These are phyloP conservation scores for Phaonia tiefii DNA, from an alignment of 2,888 invertebrate genomes.

Conservation along the genomic window DNA sequence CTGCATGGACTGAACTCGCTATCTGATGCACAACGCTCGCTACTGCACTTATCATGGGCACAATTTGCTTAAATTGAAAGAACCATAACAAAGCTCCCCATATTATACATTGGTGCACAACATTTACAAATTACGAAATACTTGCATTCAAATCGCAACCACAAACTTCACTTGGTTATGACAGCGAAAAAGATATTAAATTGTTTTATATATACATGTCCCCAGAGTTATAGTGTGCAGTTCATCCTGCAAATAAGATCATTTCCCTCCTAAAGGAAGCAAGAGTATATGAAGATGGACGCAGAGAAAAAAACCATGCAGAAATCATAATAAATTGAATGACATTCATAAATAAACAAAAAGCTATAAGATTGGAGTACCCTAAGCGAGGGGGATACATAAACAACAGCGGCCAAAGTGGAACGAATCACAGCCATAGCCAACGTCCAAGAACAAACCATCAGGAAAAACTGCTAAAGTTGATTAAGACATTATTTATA, in stretches of 20 bases:
- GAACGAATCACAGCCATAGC: too few relatives aligned
- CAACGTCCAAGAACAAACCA: conserved; percentile 23
- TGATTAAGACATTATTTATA: conserved; percentile 66
- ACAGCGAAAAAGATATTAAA: conserved; percentile 33
- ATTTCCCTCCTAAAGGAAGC: conserved; percentile 74
- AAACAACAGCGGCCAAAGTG: not conserved
- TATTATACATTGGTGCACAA: too few relatives aligned
- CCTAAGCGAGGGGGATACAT: conserved; percentile 26
- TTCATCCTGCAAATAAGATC: conserved; percentile 71
- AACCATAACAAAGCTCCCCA: too few relatives aligned
- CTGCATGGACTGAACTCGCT: too few relatives aligned
- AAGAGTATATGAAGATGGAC: conserved; percentile 54
- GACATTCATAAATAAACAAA: conserved; percentile 80
- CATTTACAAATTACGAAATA: too few relatives aligned
- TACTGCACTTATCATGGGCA: too few relatives aligned
- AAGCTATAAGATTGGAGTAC: conserved; percentile 66
- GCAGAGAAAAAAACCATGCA: conserved; percentile 67
- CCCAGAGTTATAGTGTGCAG: conserved; percentile 29
- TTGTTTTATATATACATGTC: conserved; percentile 46
- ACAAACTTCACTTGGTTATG: not conserved
- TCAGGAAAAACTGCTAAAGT: conserved; percentile 52
- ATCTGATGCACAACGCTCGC: too few relatives aligned
- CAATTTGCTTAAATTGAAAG: too few relatives aligned
- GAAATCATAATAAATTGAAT: conserved; percentile 78
- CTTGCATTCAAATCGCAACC: not conserved